Percentiles rank a stretch among this genome's conserved stretches.
These are phyloP conservation scores for Trematomus loennbergii DNA, from an alignment of 2,113 vertebrate genomes.

Conservation along the genomic window DNA sequence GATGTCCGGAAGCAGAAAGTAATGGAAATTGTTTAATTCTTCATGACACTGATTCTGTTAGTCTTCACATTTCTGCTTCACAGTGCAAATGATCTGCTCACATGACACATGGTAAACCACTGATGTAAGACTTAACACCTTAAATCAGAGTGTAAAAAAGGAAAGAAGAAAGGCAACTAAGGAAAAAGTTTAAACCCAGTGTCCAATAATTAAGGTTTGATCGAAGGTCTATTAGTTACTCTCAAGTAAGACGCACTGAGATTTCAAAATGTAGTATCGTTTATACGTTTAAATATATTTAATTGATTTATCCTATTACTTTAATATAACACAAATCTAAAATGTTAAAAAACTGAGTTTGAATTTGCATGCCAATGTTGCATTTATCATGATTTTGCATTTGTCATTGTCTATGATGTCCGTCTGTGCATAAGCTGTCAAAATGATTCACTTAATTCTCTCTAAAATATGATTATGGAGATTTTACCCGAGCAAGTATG, in stretches of 20 bases:
- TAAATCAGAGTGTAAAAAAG: background rate
- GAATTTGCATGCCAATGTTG: background rate
- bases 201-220: background rate
- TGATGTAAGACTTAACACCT: background rate
- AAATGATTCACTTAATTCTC: background rate
- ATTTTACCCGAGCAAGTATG: background rate
- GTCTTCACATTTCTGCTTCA: conserved; percentile 13
- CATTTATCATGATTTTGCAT: background rate
- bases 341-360: no score
- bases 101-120: conserved; percentile 9
- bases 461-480: background rate
- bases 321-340: no score
- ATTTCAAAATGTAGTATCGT: background rate
- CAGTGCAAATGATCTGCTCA: background rate
- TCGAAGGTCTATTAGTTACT: background rate
- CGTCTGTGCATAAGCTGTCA: background rate
- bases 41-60: conserved; percentile 1
- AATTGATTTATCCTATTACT: background rate
- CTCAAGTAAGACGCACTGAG: background rate
- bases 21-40: background rate
- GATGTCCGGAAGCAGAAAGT: background rate
- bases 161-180: background rate
- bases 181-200: background rate
- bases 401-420: background rate
- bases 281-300: background rate